Conservation (phyloP, 2,888 invertebrate genomes). For the Eurytoma californica region DNA sequence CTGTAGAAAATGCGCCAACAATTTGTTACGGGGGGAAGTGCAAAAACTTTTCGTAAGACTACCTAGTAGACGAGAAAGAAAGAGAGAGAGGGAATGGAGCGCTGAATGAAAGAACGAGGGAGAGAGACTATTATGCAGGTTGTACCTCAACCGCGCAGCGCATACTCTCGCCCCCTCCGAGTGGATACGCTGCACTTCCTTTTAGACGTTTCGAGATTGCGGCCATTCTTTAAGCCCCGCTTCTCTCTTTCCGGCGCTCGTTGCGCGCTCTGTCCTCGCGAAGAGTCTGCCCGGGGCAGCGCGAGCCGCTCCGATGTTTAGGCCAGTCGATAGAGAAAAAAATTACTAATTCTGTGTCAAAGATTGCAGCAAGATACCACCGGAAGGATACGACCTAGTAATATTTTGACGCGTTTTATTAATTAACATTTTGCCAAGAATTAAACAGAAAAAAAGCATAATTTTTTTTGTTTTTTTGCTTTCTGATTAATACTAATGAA, state of each 20-base stretch:
- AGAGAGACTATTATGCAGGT: slow-evolving; percentile 31
- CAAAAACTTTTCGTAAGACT: slow-evolving; percentile 48
- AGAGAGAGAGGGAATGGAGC: slow-evolving; percentile 23
- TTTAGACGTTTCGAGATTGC: slow-evolving; percentile 61
- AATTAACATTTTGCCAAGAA: too few relatives aligned
- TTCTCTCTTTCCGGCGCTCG: not conserved
- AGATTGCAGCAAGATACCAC: too few relatives aligned
- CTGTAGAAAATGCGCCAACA: slow-evolving; percentile 43
- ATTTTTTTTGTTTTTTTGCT: too few relatives aligned
- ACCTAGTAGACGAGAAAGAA: slow-evolving; percentile 7
- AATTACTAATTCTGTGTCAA: too few relatives aligned
- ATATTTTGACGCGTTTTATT: too few relatives aligned
- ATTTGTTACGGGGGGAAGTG: slow-evolving; percentile 44
- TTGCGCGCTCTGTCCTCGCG: not conserved
- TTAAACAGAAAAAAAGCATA: too few relatives aligned
- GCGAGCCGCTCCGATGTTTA: too few relatives aligned
- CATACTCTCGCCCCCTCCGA: not conserved
- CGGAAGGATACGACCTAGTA: too few relatives aligned
- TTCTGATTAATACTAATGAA: too few relatives aligned
- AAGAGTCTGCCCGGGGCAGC: too few relatives aligned
- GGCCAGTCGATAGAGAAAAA: too few relatives aligned
- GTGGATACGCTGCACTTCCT: not conserved
- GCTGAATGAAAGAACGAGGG: not conserved
- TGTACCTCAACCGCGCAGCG: slow-evolving; percentile 21
- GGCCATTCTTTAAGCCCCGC: slow-evolving; percentile 61